These are phyloP conservation scores for Microctenopoma lineatum DNA, from an alignment of 2,797 vertebrate species.

Conservation along the genomic window DNA sequence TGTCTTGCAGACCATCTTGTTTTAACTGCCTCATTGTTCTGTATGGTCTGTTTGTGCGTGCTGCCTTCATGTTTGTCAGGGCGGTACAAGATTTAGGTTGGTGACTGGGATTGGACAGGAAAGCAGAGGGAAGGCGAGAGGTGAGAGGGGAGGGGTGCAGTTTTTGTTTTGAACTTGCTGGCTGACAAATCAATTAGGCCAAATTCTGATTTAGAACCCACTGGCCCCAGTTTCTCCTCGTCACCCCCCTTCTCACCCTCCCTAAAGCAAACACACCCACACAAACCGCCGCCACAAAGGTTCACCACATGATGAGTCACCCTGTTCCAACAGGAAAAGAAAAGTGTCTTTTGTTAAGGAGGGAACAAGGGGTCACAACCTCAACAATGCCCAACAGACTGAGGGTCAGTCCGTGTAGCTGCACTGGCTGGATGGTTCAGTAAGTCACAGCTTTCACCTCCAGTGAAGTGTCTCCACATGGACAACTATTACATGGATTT, in stretches of 20 bases:
- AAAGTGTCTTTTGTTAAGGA: constrained; percentile 58
- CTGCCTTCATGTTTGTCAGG: constrained; percentile 27
- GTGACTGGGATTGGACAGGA: background rate
- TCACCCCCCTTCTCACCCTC: background rate
- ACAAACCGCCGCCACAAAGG: background rate
- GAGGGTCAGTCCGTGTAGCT: background rate
- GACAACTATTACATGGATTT: too few species aligned
- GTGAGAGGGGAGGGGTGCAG: background rate
- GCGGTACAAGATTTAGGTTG: constrained; percentile 13
- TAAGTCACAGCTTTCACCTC: background rate
- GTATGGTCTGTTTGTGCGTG: constrained; percentile 16
- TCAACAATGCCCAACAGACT: background rate
- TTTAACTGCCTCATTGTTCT: constrained; percentile 28
- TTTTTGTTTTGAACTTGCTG: constrained; percentile 45
- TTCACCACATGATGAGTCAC: constrained; percentile 26
- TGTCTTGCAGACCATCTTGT: constrained; percentile 25
- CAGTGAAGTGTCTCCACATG: too few species aligned
- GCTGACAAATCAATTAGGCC: constrained; percentile 67
- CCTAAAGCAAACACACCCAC: constrained; percentile 18
- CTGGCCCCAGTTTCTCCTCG: constrained; percentile 30
- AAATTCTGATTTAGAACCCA: constrained; percentile 53
- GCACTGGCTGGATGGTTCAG: too few species aligned
- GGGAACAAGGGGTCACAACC: constrained; percentile 12
- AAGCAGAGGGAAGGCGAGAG: background rate
- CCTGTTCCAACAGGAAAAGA: constrained; percentile 65